A percentile compares a stretch with the other conserved stretches of the same genome.
phyloP scores from a whole-genome alignment of 2,797 vertebrate genomes.

The Arctocebus calabarensis region DNA sequence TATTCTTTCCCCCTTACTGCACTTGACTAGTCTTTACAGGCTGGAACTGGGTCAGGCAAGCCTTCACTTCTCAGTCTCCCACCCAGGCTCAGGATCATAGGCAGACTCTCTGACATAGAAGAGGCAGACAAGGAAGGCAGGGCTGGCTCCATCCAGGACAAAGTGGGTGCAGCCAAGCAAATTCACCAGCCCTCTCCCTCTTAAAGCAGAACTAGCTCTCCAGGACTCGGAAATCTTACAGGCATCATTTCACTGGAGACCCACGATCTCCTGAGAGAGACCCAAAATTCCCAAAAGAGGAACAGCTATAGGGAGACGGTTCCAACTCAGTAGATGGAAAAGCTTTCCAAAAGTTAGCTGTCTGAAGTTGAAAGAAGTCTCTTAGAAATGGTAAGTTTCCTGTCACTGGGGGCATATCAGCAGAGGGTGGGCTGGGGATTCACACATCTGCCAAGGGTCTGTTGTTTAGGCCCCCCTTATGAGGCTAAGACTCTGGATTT shows the following conservation, averaged over 20 bases:
- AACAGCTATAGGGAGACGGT: neutral
- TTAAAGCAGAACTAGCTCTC: neutral
- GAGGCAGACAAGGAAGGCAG: neutral
- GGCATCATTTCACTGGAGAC: no score
- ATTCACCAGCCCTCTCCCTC: neutral
- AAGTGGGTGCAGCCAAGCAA: neutral
- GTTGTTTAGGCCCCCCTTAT: neutral
- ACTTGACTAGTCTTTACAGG: neutral
- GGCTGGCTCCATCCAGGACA: neutral
- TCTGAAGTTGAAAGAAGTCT: slow-evolving; percentile 5
- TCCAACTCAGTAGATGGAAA: neutral
- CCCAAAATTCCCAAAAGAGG: neutral
- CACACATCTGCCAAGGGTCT: neutral
- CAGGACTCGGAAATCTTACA: slow-evolving; percentile 5
- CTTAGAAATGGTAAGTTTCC: neutral
- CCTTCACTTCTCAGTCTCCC: neutral
- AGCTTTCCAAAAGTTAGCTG: neutral
- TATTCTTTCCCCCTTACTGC: no score
- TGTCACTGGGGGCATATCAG: neutral
- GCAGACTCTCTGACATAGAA: neutral
- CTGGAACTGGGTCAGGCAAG: neutral
- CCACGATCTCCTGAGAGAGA: no score
- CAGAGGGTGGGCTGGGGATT: neutral
- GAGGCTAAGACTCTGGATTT: neutral
- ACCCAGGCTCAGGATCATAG: neutral